Conservation (phyloP, 2,113 vertebrate genomes). For the Paralichthys olivaceus region DNA sequence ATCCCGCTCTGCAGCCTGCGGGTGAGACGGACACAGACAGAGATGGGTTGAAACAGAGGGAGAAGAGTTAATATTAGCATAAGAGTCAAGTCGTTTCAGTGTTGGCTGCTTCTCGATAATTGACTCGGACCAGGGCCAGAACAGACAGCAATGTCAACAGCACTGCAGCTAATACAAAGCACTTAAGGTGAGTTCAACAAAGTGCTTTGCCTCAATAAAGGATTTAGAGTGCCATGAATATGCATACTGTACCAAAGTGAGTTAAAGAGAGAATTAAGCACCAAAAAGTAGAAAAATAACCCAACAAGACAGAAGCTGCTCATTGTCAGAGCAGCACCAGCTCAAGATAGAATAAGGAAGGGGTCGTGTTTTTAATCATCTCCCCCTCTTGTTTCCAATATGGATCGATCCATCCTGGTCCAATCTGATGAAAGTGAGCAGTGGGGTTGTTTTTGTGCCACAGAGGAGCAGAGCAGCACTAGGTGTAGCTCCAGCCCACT, state of each 20-base stretch:
- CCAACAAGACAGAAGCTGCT: neutral
- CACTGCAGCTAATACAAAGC: constrained; percentile 8
- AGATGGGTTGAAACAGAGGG: neutral
- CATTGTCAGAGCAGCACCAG: neutral
- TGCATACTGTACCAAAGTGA: neutral
- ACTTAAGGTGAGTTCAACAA: constrained; percentile 5
- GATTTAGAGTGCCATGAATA: neutral
- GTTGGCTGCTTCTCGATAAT: constrained; percentile 3
- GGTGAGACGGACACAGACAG: constrained; percentile 1
- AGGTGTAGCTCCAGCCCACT: constrained; percentile 34
- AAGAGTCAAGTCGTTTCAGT: constrained; percentile 21
- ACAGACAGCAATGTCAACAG: constrained; percentile 14
- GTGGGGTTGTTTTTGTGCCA: constrained; percentile 24
- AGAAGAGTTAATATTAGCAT: constrained; percentile 22
- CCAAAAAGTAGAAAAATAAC: neutral
- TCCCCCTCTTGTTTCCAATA: constrained; percentile 33
- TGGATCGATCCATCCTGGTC: constrained; percentile 60
- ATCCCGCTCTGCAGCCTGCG: constrained; percentile 96
- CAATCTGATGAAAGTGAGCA: constrained; percentile 40
- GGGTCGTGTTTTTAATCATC: constrained; percentile 63
- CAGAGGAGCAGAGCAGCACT: constrained; percentile 15
- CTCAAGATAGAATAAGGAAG: constrained; percentile 32
- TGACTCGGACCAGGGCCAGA: constrained; percentile 23
- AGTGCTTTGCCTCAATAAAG: neutral
- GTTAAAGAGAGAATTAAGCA: neutral